Evolutionary conservation across 2,888 invertebrate species (phyloP).

Genomic region (Tipula unca): DNA sequence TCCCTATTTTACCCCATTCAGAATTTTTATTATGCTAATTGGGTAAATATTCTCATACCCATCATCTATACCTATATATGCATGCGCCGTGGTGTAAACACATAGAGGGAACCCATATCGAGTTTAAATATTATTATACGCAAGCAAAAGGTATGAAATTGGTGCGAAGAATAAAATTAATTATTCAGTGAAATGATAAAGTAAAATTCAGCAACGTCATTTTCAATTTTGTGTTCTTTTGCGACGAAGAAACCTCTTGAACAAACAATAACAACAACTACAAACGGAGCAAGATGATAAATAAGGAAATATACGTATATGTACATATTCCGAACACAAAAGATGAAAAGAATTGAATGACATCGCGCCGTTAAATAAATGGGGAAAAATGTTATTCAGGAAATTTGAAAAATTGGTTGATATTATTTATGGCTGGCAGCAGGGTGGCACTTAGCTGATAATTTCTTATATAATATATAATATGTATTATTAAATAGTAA

Average conservation of each 20-base stretch:
- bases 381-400: neutral
- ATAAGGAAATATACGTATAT: neutral
- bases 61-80: neutral
- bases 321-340: no score
- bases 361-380: neutral
- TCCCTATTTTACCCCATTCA: neutral
- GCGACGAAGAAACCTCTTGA: neutral
- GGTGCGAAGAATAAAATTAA: neutral
- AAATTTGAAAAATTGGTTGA: neutral
- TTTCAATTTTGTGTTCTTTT: neutral
- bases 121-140: no score
- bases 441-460: neutral
- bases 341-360: neutral
- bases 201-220: neutral
- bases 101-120: neutral
- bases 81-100: neutral
- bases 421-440: neutral
- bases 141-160: neutral
- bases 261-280: neutral
- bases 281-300: neutral
- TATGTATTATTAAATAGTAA: neutral
- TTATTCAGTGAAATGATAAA: neutral
- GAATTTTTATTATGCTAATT: neutral
- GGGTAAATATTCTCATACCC: neutral
- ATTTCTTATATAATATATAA: neutral